Base-by-base conservation (phyloP, 1,140 invertebrate species). In the Adoxophyes honmai region DNA sequence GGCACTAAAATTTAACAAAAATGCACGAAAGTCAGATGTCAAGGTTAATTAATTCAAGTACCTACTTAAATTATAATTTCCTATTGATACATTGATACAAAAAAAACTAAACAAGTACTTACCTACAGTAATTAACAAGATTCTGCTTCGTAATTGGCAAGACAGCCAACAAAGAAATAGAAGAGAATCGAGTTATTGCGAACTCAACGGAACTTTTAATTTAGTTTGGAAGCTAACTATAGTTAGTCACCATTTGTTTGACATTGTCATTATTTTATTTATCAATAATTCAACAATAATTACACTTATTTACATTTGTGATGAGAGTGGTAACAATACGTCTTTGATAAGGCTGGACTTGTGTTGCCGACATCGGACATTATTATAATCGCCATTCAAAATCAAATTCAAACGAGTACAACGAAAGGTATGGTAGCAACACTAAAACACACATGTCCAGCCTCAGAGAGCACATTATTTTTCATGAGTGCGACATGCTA, bases 261-360 rank as follows among this genome's bases (percentile, higher is more conserved):
- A 28, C 21, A 6, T 28, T 28, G 21, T 28, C 21, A 28, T 28
- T 28, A 28, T 28, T 28, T 28, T 28, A 28, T 73, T 70, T 63
- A 70, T 70, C 58, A 67, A 73, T 57, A 71, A 75, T 71, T 84
- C 66, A 83, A 83, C 75, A 75, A 78, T 75, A 75, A 70, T 58
- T 33, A 57, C 60, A 57, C 67, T 63, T 78, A 75, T 78, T 66
- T 75, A 82, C 70, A 76, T 59, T 79, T 81, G 79, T 80, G 78
- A 81, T 77, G 73, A 65, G 61, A 63, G 64, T 73, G 73, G 77
- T 80, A 80, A 82, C 79, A 65, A 52, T 69, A 55, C 13, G 44
- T 68, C 68, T 71, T 70, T 62, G 55, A 62, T 58, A 62, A 56
- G 21, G 57, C 15, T 36, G 60, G 48, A 55, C 56, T 59, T 59